Base-by-base conservation (phyloP, 2,113 vertebrate species). In the Tylochromis polylepis region DNA sequence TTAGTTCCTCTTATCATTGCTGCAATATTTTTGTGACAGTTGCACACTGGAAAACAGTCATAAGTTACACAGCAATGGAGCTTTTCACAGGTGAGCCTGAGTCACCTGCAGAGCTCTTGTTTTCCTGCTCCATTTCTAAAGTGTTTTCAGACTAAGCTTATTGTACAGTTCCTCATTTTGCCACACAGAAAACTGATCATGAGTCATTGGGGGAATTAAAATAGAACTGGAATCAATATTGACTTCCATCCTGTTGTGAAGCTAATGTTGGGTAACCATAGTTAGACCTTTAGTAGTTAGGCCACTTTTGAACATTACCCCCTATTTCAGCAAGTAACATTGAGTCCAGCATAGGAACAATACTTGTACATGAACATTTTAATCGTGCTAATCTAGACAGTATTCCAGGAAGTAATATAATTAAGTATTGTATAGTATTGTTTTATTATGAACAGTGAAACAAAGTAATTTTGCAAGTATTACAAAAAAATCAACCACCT, bases 331-430 rank as follows among this genome's bases (percentile, higher is more conserved):
- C 20, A 65, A 22, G 14, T 65, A 22, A 22, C 20, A 16, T 10
- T 0, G 8, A 0, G 4, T 18, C 5, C 58, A 18, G 8, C 31
- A 60, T 5, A 18, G 15, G 27, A 31, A 0, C 3, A 51, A 6
- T 31, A 31, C 24, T 53, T 53, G 72, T 77, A 51, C 16, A 31
- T 29, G 4, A 8, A 49, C 12, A 75, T 51, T 29, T 11, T 51
- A 12, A 15, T 15, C 3, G 24, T 29, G 11, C 22, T 29, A 58
- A 75, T 0, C 6, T 78, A 46, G 41, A 72, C 22, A 20, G 59
- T 62, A 34, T 34, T 34, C 3, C 59, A 62, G 59, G 16, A 70
- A 41, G 20, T 22, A 0, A 41, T 70, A 24, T 43, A 24, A 29
- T 10, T 11, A 4, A 49, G 49, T 20, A 49, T 75, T 75, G 22